Base-by-base conservation (phyloP, 2,797 vertebrate species). In the Crenichthys baileyi region DNA sequence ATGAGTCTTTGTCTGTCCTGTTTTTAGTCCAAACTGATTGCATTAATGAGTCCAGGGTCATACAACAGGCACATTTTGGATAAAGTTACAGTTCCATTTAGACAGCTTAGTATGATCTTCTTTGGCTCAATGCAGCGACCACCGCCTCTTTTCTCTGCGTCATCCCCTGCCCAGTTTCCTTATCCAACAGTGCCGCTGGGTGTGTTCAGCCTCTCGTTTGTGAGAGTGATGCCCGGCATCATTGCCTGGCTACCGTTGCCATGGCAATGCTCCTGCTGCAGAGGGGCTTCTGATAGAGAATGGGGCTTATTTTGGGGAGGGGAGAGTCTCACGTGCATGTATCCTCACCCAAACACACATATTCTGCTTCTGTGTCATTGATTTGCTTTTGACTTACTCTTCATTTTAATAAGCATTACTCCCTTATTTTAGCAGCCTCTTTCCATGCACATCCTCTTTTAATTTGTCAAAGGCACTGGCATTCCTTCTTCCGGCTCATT, bases 181-280 rank as follows among this genome's bases (percentile, higher is more conserved):
- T 20, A 26, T 75, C 39, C 22, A 13, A 39, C 79, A 0, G 70
- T 24, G 81, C 79, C 68, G 86, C 82, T 61, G 85, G 79, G 87
- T 65, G 87, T 85, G 83, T 84, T 84, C 85, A 55, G 79, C 76
- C 80, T 77, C 0, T 81, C 51, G 79, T 60, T 72, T 65, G 79
- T 36, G 77, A 85, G 81, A 77, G 61, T 63, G 84, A 89, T 89
- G 90, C 90, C 63, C 86, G 73, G 91, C 88, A 77, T 94, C 93
- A 93, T 84, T 55, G 86, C 91, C 89, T 88, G 86, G 81, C 31
- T 84, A 83, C 84, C 63, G 67, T 93, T 82, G 81, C 92, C 36
- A 88, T 55, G 89, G 93, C n/a, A 88, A 94, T 88, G 50, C 70
- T 53, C 77, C 85, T 73, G 83, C 83, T 75, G 88, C 80, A 87